Evolutionary conservation across 2,797 vertebrate species (phyloP).

Genomic region (Leucoraja ocellata): DNA sequence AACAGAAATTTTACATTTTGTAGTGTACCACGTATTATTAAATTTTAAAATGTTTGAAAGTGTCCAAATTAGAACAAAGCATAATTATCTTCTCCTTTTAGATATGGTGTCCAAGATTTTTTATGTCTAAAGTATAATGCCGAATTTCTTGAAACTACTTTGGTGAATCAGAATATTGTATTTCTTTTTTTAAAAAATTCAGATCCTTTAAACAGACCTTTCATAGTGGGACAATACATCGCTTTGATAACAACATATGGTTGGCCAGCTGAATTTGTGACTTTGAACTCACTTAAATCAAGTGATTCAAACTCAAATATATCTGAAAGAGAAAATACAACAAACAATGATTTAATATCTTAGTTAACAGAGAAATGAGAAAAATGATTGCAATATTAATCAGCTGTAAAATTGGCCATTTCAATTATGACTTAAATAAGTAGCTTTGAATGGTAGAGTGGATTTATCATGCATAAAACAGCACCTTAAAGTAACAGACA

Average conservation of each 20-base stretch:
- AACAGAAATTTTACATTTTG: not conserved
- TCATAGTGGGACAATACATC: conserved; percentile 28
- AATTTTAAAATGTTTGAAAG: conserved; percentile 2
- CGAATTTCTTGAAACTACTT: not conserved
- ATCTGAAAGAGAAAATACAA: conserved; percentile 33
- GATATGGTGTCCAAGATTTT: no score
- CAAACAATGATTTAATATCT: conserved; percentile 29
- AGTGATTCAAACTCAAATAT: conserved; percentile 40
- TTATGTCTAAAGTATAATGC: not conserved
- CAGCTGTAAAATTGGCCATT: not conserved
- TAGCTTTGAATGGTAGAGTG: not conserved
- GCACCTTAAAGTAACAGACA: no score
- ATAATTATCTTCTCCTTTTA: not conserved
- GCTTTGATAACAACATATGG: conserved; percentile 41
- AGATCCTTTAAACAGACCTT: conserved; percentile 34
- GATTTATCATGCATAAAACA: not conserved
- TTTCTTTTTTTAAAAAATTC: not conserved
- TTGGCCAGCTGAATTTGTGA: conserved; percentile 8
- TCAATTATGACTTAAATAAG: not conserved
- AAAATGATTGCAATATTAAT: not conserved
- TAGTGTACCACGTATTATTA: not conserved
- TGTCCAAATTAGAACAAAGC: not conserved
- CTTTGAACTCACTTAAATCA: conserved; percentile 33
- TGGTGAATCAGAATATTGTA: not conserved
- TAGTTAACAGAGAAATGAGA: conserved; percentile 26